Evolutionary conservation across 2,113 vertebrate genomes (phyloP).

Genomic region (Tauraco erythrolophus): DNA sequence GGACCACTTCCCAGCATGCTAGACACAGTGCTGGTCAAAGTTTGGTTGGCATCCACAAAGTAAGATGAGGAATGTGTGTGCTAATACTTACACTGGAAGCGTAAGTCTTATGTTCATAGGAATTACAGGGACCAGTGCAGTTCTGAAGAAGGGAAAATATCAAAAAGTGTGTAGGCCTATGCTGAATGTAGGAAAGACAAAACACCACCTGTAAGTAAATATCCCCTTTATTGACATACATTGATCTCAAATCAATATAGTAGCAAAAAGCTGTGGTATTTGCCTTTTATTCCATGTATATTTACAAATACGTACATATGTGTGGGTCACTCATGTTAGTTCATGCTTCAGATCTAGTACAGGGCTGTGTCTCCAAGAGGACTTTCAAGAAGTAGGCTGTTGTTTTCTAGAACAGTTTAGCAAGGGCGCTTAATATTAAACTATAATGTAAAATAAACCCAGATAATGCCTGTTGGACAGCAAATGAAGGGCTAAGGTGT

Average conservation of each 20-base stretch:
- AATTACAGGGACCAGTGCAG: background rate
- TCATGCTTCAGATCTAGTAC: background rate
- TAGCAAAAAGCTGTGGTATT: background rate
- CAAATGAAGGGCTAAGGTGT: background rate
- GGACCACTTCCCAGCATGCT: background rate
- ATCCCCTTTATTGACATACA: background rate
- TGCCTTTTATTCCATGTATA: background rate
- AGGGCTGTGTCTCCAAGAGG: background rate
- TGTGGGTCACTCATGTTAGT: background rate
- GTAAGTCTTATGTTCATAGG: background rate
- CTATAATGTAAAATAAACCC: background rate
- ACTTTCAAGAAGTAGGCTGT: background rate
- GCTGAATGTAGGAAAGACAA: background rate
- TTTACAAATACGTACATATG: background rate
- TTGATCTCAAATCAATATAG: background rate
- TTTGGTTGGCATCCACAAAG: background rate
- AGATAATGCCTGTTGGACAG: background rate
- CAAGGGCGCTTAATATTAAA: background rate
- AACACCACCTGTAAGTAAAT: background rate
- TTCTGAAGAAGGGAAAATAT: background rate
- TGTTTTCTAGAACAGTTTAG: background rate
- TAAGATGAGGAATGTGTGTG: background rate
- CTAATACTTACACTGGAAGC: background rate
- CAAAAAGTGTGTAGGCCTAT: background rate
- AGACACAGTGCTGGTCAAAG: background rate